A percentile compares a stretch with the other conserved stretches of the same genome.
Evolutionary conservation across 2,797 vertebrate species (phyloP).

Genomic region (Glossophaga mutica): DNA sequence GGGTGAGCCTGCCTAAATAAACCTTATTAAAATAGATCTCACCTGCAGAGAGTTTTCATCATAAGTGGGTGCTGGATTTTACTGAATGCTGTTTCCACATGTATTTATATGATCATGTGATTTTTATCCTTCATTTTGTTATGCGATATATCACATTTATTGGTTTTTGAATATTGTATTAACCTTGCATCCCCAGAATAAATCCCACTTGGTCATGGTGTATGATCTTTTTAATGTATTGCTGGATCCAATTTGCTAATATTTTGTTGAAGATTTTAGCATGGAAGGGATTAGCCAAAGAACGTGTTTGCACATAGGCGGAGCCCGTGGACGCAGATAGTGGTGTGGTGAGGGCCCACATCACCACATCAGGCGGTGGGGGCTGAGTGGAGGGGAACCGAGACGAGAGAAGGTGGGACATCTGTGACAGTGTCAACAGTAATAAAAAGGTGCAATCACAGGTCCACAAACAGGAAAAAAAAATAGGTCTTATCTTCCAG

Average conservation of each 20-base stretch:
- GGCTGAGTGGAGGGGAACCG: no score
- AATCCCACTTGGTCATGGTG: background rate
- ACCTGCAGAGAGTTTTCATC: background rate
- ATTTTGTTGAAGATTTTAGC: background rate
- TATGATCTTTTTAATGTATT: background rate
- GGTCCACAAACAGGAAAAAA: background rate
- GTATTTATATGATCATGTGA: background rate
- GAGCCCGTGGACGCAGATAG: background rate
- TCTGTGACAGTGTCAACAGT: background rate
- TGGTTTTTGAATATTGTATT: background rate
- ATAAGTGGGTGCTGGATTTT: background rate
- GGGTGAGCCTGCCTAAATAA: background rate
- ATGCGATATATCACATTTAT: background rate
- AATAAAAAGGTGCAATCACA: background rate
- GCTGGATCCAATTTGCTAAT: background rate
- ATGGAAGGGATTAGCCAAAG: background rate
- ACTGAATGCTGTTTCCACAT: background rate
- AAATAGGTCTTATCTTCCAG: background rate
- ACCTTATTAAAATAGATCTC: background rate
- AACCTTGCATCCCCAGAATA: background rate
- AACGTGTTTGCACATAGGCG: background rate
- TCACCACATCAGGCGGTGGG: background rate
- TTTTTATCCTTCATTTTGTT: background rate
- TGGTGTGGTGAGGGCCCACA: background rate
- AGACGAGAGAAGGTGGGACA: background rate